These are phyloP conservation scores for Apodemia zela DNA, from an alignment of 2,888 invertebrate genomes.

Conservation along the genomic window DNA sequence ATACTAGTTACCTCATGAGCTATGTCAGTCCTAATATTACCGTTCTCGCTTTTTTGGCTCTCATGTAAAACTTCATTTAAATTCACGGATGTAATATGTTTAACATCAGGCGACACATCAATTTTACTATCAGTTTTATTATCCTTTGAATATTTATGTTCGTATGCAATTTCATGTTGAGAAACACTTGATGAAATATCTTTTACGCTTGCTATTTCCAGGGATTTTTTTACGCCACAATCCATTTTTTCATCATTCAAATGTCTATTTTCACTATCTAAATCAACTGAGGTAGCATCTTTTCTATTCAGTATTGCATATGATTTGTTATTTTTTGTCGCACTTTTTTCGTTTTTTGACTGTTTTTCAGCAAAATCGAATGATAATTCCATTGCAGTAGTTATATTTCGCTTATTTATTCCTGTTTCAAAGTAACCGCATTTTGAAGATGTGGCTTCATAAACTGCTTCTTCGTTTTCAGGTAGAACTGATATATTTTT, in stretches of 20 bases:
- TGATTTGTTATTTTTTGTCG: not conserved
- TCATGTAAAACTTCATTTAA: no score
- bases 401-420: not conserved
- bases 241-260: not conserved
- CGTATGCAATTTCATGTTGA: not conserved
- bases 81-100: no score
- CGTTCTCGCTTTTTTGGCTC: no score
- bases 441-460: not conserved
- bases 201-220: not conserved
- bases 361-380: not conserved
- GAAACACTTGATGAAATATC: not conserved
- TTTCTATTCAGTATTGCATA: not conserved
- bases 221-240: not conserved
- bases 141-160: not conserved
- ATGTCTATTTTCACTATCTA: not conserved
- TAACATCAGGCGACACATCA: no score
- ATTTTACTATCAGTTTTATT: not conserved
- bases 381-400: not conserved
- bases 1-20: no score
- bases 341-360: not conserved
- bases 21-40: no score
- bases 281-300: not conserved
- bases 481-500: not conserved
- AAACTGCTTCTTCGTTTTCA: not conserved
- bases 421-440: not conserved